These are phyloP conservation scores for Chelmon rostratus DNA, from an alignment of 2,797 vertebrate genomes.

Conservation along the genomic window DNA sequence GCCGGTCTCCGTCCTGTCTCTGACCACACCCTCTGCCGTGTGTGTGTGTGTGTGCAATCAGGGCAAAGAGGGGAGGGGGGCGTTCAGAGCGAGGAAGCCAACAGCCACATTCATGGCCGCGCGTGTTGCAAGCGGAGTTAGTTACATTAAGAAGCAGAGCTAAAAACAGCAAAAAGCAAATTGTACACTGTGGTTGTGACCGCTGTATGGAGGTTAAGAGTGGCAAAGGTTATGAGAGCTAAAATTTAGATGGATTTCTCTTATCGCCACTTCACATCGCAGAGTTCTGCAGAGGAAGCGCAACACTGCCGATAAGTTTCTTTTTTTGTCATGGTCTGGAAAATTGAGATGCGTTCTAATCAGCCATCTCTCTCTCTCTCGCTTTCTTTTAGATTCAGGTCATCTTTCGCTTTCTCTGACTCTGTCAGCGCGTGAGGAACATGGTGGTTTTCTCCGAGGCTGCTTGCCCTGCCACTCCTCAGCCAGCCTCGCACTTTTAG, in stretches of 20 bases:
- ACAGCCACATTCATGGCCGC: constrained; percentile 58
- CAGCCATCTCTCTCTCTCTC: constrained; percentile 29
- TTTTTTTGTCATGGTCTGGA: constrained; percentile 41
- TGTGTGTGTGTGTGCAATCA: constrained; percentile 26
- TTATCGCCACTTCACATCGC: constrained; percentile 43
- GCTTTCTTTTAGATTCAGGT: constrained; percentile 63
- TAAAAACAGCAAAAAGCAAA: constrained; percentile 73
- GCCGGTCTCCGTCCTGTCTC: constrained; percentile 74
- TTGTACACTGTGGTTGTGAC: constrained; percentile 51
- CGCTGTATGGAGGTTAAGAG: constrained; percentile 59
- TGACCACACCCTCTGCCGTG: constrained; percentile 72
- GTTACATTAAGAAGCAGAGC: constrained; percentile 85
- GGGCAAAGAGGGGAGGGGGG: constrained; percentile 15
- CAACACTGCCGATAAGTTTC: constrained; percentile 21
- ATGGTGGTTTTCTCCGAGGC: constrained; percentile 83
- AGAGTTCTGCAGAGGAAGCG: constrained; percentile 58
- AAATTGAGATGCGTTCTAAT: constrained; percentile 68
- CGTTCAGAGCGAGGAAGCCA: constrained; percentile 63
- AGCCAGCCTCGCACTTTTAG: constrained; percentile 91
- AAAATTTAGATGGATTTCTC: constrained; percentile 70
- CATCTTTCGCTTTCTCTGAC: constrained; percentile 71
- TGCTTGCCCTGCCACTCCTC: constrained; percentile 91
- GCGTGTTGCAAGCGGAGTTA: constrained; percentile 74
- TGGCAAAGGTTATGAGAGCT: constrained; percentile 50
- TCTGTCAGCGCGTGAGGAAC: constrained; percentile 70